Conservation (phyloP, 2,797 vertebrate species). For the Mormyrops attenuatus region DNA sequence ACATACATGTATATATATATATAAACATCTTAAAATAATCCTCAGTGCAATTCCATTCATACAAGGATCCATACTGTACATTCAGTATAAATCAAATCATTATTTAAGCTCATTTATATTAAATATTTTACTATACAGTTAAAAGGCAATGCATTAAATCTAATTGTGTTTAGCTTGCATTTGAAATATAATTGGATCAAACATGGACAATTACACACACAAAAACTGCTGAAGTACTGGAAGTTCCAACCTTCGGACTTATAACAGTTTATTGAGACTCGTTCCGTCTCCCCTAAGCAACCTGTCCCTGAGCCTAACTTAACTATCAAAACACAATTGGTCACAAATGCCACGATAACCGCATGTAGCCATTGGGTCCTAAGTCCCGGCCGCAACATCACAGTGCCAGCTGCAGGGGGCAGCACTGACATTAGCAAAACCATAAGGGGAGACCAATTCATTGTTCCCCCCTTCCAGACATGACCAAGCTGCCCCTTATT, state of each 20-base stretch:
- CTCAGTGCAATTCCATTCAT: conserved; percentile 7
- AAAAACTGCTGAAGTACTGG: not conserved
- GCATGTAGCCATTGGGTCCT: not conserved
- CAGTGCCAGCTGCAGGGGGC: conserved; percentile 1
- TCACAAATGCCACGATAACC: not conserved
- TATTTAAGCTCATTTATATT: not conserved
- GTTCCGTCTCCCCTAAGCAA: not conserved
- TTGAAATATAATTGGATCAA: conserved; percentile 3
- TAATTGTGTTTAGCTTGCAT: not conserved
- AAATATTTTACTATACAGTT: conserved; percentile 4
- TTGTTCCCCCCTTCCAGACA: not conserved
- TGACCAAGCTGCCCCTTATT: not conserved
- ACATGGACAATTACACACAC: not conserved
- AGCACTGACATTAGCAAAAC: not conserved
- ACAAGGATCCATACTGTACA: not conserved
- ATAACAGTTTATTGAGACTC: not conserved
- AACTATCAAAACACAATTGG: not conserved
- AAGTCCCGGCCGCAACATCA: not conserved
- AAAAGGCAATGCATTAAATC: conserved; percentile 15
- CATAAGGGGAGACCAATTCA: not conserved
- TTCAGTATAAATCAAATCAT: conserved; percentile 6
- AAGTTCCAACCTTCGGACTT: not conserved
- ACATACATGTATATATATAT: conserved; percentile 19
- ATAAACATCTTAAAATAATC: conserved; percentile 20
- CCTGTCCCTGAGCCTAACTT: conserved; percentile 8